Evolutionary conservation across 2,113 vertebrate genomes (phyloP).

Genomic region (Guaruba guarouba): DNA sequence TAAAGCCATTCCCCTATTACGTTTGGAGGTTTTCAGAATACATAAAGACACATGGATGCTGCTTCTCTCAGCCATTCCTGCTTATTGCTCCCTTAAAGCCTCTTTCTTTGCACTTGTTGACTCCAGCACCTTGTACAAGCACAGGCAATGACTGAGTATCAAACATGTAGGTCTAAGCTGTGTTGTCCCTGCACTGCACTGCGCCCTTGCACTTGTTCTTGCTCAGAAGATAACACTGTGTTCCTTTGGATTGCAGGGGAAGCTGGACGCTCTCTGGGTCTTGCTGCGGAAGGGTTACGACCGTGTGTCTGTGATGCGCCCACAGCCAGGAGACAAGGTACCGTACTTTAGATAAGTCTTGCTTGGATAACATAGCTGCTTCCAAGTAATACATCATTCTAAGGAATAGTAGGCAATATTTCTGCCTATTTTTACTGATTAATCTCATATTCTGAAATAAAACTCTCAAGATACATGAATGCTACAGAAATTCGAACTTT

Average conservation of each 20-base stretch:
- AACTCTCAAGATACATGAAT: not conserved
- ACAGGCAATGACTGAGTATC: too few species aligned
- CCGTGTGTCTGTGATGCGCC: constrained; percentile 95
- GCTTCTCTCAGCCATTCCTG: not conserved
- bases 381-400: not conserved
- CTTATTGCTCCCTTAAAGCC: not conserved
- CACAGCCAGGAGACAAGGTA: constrained; percentile 97
- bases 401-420: not conserved
- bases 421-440: not conserved
- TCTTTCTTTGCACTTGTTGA: not conserved
- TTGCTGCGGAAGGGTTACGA: constrained; percentile 91
- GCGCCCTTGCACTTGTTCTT: not conserved
- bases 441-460: not conserved
- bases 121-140: not conserved
- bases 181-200: accelerated
- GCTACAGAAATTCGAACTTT: not conserved
- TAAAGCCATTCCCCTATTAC: not conserved
- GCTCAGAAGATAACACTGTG: not conserved
- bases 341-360: not conserved
- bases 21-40: not conserved
- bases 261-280: constrained; percentile 93
- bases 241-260: constrained; percentile 80
- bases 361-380: not conserved
- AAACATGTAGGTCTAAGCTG: not conserved
- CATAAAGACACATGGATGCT: accelerated